Evolutionary conservation across 1,140 invertebrate genomes (phyloP), one percentile per base, ranked within the genome.

Genomic region (Megalonaias nervosa): DNA sequence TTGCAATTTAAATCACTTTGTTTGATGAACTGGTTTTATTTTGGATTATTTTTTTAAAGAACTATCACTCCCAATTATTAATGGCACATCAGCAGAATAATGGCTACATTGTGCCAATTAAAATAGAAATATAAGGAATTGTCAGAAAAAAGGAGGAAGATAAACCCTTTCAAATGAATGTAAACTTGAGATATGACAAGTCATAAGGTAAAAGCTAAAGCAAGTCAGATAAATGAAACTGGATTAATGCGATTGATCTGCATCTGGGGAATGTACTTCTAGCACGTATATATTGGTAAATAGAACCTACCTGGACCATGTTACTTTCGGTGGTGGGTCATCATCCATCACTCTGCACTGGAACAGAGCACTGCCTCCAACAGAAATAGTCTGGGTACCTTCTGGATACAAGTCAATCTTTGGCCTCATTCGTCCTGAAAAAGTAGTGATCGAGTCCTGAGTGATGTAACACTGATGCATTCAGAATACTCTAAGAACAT

Each of bases 401-500:
- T 92, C 89, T 2, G 97, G 96, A 88, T 95, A 94, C 16, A 99
- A 92, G 84, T 95, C 94, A 71, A 98, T 90, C 60, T 91, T 87
- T 11, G 97, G 97, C 13, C 92, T 85, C 92, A 97, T 96, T 64
- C 96, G 93, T 81, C 93, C 96, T 97, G 85, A 77, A 92, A 91
- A 73, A 81, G 83, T 81, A 89, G 90, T 80, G 59, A 75, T 55
- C 19, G 2, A 31, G 26, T 31, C 26, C 23, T 31, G 21, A 38
- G 26, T 70, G 14, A 19, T n/a, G 26, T n/a, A 5, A 70, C 17
- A 21, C 16, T 59, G 21, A 79, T 14, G 19, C 38, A 71, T 21
- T 16, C 59, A 73, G 21, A 17, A 19, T 23, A 6, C 21, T 11
- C 17, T 26, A 23, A 56, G 23, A 16, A 62, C n/a, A 26, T 4